Conservation (phyloP, 2,888 invertebrate genomes). For the Chalcosyrphus nemorum region DNA sequence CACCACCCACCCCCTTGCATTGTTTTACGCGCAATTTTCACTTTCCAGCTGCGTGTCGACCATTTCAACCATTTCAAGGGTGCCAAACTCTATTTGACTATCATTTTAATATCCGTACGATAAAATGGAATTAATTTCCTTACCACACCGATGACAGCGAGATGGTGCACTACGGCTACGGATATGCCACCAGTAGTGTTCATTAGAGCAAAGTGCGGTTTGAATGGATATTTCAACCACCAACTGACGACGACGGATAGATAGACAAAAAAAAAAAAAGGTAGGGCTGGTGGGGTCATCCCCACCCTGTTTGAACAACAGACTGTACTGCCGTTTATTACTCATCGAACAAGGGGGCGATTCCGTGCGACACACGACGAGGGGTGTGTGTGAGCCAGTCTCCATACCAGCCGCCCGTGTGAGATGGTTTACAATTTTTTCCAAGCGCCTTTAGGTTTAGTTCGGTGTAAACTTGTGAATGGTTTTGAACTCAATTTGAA, state of each 20-base stretch:
- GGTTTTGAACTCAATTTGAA: constrained; percentile 78
- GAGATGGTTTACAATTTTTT: constrained; percentile 76
- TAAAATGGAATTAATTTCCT: constrained; percentile 61
- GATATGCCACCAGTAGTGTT: constrained; percentile 27
- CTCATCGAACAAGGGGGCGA: constrained; percentile 68
- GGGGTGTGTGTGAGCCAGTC: constrained; percentile 51
- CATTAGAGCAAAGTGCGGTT: constrained; percentile 46
- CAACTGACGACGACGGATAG: constrained; percentile 34
- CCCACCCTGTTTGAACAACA: constrained; percentile 50
- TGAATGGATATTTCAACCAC: constrained; percentile 44
- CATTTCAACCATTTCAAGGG: constrained; percentile 66
- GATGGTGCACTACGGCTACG: neutral
- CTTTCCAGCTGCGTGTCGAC: constrained; percentile 7
- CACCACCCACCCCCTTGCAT: constrained; percentile 31
- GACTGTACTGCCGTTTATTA: constrained; percentile 46
- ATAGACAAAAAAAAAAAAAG: constrained; percentile 32
- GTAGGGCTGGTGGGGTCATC: constrained; percentile 67
- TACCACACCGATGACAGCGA: neutral
- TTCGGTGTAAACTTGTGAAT: constrained; percentile 78
- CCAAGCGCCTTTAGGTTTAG: constrained; percentile 77
- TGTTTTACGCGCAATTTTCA: constrained; percentile 56
- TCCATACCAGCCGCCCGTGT: neutral
- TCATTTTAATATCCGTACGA: constrained; percentile 36
- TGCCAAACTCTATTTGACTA: constrained; percentile 45
- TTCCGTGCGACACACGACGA: constrained; percentile 50